Conservation (phyloP, 64 coral and sea anemone genomes). For the Porites lutea region DNA sequence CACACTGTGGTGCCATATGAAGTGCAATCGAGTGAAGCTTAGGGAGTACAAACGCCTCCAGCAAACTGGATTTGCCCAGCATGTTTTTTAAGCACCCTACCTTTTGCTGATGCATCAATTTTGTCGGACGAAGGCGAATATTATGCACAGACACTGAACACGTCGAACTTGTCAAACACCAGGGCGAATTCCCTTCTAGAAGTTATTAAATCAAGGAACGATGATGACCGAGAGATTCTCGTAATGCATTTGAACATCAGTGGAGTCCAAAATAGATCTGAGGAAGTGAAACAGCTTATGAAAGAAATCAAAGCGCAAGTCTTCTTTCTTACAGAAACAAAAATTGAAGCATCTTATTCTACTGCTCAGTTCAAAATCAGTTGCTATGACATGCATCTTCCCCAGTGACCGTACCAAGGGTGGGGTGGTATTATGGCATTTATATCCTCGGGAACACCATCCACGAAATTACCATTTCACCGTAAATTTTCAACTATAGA, state of each 20-base stretch:
- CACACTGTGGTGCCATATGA: too few relatives aligned
- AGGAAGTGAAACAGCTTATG: slow-evolving; percentile 13
- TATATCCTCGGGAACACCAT: too few relatives aligned
- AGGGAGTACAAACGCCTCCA: neutral
- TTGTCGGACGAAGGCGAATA: neutral
- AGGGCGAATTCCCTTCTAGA: neutral
- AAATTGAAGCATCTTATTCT: slow-evolving; percentile 36
- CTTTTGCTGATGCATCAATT: slow-evolving; percentile 2
- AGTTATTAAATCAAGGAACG: neutral
- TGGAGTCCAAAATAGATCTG: slow-evolving; percentile 41
- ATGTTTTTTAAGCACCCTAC: neutral
- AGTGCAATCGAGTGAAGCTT: neutral
- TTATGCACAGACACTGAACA: too few relatives aligned
- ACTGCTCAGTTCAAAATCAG: slow-evolving; percentile 26
- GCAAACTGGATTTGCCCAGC: neutral
- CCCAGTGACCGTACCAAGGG: too few relatives aligned
- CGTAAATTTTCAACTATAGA: too few relatives aligned
- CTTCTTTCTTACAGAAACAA: slow-evolving; percentile 40
- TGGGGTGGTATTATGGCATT: too few relatives aligned
- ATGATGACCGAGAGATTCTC: slow-evolving; percentile 1
- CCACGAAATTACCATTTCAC: too few relatives aligned
- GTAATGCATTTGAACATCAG: slow-evolving; percentile 55
- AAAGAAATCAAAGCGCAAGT: slow-evolving; percentile 35
- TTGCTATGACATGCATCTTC: neutral
- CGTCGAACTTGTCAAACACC: too few relatives aligned